Evolutionary conservation across 2,888 invertebrate species (phyloP), one percentile per base, ranked within the genome.

Genomic region (Lottia scabra): DNA sequence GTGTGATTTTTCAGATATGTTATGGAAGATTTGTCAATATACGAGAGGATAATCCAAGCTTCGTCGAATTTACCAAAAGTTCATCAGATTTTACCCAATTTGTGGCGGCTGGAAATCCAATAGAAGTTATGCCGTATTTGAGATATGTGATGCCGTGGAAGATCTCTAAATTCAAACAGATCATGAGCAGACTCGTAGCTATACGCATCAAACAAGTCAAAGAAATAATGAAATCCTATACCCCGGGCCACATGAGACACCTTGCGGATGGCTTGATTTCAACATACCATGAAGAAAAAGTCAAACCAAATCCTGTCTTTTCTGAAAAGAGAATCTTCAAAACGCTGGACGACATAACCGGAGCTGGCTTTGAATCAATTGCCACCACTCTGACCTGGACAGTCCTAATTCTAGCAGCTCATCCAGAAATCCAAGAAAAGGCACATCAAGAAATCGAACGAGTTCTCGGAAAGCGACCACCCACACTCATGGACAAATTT

Each of bases 81-180:
- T 56, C 65, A 1, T 45, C 27, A 10, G 68, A 66, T 12, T 73
- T 75, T 27, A 19, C 23, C 2, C 65, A 73, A 26, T 71, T 73
- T 23, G 46, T 68, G 27, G 64, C 63, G 0, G 67, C 75, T 16
- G 80, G 78, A 26, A 80, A 78, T 63, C 77, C 76, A 2, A 66
- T 77, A 4, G 77, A 80, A 43, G 72, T 78, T 23, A 75, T 80
- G 73, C 78, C 80, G 0, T 80, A 75, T 76, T 67, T 74, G 45
- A 62, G 74, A 62, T 74, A 66, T 62, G 23, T 78, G 8, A 71
- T 76, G 13, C 75, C 71, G 0, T 48, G 67, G 63, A 73, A 72
- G 62, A 23, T 70, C 19, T 3, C 27, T 15, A 56, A 67, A 12
- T 74, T 80, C 67, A 43, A 76, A 38, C 19, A 19, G 15, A 23